These are phyloP conservation scores for Amblyopsis hoosieri DNA, from an alignment of 2,797 vertebrate genomes.

Conservation along the genomic window DNA sequence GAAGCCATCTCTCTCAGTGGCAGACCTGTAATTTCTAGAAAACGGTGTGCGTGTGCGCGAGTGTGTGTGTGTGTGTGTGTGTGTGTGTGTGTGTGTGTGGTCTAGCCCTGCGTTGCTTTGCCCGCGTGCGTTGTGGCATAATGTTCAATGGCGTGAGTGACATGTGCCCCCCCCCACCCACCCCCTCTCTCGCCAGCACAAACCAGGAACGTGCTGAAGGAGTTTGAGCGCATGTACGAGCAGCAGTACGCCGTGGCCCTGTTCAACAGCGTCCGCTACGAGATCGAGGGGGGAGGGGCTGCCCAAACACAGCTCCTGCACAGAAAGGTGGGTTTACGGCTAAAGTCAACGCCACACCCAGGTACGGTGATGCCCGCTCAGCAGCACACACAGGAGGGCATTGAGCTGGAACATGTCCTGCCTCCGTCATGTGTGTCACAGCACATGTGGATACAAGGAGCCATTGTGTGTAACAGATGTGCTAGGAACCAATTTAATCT, in stretches of 20 bases:
- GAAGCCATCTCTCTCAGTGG: too few relatives aligned
- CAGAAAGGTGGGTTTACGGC: constrained; percentile 83
- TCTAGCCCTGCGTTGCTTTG: neutral
- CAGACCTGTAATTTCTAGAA: too few relatives aligned
- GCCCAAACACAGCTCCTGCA: constrained; percentile 90
- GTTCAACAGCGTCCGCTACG: constrained; percentile 91
- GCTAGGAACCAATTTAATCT: too few relatives aligned
- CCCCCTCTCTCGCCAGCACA: constrained; percentile 72
- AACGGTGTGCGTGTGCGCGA: neutral
- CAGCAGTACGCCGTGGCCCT: constrained; percentile 91
- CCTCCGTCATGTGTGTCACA: neutral
- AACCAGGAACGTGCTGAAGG: constrained; percentile 81
- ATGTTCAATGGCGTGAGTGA: too few relatives aligned
- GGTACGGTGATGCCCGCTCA: neutral
- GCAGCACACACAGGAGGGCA: neutral
- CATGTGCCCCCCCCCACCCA: constrained; percentile 5
- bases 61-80: neutral
- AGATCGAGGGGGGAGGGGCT: constrained; percentile 87
- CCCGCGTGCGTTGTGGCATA: too few relatives aligned
- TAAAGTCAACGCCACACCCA: neutral
- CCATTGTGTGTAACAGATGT: too few relatives aligned
- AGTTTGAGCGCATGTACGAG: constrained; percentile 83
- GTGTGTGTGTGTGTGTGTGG: neutral
- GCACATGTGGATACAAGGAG: neutral
- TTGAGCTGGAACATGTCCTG: neutral